These are phyloP conservation scores for Hyperoodon ampullatus DNA, from an alignment of 2,113 vertebrate genomes.

Conservation along the genomic window DNA sequence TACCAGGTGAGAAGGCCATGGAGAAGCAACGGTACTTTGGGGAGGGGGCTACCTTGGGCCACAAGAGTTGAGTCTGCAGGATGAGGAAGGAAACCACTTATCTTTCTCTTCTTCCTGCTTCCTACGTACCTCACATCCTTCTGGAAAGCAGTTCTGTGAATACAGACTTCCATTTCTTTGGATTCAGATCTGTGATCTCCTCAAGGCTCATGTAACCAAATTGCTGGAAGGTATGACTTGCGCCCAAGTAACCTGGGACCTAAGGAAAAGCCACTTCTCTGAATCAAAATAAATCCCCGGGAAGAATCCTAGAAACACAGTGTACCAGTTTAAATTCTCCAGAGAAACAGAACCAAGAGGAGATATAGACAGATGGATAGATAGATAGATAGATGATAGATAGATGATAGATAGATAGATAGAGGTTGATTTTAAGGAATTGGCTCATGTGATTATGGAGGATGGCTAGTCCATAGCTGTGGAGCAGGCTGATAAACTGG, in stretches of 20 bases:
- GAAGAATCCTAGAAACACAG: not conserved
- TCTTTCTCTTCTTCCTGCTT: not conserved
- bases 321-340: not conserved
- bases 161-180: not conserved
- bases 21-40: not conserved
- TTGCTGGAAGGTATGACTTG: not conserved
- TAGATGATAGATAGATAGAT: not conserved
- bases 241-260: too few species aligned
- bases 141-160: not conserved
- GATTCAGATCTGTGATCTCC: not conserved
- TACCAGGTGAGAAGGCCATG: not conserved
- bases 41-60: not conserved
- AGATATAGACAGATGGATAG: not conserved
- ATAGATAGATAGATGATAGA: not conserved
- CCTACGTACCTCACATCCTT: accelerated
- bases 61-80: not conserved
- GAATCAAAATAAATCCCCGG: not conserved
- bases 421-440: not conserved
- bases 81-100: not conserved
- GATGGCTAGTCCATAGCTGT: not conserved
- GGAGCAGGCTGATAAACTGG: not conserved
- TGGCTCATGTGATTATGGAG: not conserved
- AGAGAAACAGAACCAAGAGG: not conserved
- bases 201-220: not conserved
- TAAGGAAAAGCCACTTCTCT: not conserved